These are phyloP conservation scores for Megalurothrips usitatus DNA, from an alignment of 2,888 invertebrate genomes.

Conservation along the genomic window DNA sequence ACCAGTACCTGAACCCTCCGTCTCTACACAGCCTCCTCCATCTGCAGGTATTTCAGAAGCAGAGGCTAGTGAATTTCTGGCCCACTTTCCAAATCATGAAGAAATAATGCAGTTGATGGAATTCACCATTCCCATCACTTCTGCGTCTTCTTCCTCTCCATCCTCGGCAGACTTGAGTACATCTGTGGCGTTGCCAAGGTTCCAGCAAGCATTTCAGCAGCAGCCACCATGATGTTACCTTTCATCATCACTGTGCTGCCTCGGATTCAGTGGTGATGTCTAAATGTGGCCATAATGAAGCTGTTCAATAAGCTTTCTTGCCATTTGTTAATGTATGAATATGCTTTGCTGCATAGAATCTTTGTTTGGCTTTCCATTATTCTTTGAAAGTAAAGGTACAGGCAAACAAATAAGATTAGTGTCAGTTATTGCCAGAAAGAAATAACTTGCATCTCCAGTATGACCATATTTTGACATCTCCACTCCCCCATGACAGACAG, in stretches of 20 bases:
- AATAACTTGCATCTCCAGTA: background rate
- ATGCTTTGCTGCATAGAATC: background rate
- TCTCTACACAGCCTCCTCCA: background rate
- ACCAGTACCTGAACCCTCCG: background rate
- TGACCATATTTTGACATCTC: background rate
- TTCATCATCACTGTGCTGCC: constrained; percentile 24
- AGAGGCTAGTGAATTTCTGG: constrained; percentile 10
- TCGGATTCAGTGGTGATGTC: constrained; percentile 22
- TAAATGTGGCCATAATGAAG: constrained; percentile 1
- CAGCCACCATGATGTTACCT: constrained; percentile 39
- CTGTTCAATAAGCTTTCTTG: background rate
- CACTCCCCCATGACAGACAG: background rate
- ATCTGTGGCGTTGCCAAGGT: constrained; percentile 48
- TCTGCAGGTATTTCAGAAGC: background rate
- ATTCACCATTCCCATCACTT: constrained; percentile 29
- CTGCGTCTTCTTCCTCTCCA: constrained; percentile 33
- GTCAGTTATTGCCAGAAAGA: background rate
- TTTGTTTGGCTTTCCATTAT: background rate
- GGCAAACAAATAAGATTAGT: background rate
- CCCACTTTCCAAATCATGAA: background rate
- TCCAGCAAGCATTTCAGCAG: constrained; percentile 51
- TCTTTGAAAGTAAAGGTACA: background rate
- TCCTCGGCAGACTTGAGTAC: constrained; percentile 36
- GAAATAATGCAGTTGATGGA: constrained; percentile 22
- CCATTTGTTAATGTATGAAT: background rate